These are phyloP conservation scores for Drosophila fulvimacula DNA, from an alignment of 2,888 invertebrate species.

Conservation along the genomic window DNA sequence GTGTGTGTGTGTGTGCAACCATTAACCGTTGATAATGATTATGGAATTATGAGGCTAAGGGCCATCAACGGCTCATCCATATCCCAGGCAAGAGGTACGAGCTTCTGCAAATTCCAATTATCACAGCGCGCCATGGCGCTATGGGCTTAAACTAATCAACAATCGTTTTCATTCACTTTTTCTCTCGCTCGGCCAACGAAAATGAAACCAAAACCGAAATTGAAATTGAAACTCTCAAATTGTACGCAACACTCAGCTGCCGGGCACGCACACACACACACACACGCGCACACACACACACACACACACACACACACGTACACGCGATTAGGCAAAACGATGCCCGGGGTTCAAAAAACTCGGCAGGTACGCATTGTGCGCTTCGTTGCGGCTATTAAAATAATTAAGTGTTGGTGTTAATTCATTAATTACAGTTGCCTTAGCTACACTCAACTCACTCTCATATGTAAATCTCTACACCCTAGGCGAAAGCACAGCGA, in stretches of 20 bases:
- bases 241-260: conserved; percentile 34
- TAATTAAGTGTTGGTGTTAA: conserved; percentile 80
- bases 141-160: conserved; percentile 43
- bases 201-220: conserved; percentile 40
- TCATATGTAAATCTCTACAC: conserved; percentile 19
- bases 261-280: conserved; percentile 17
- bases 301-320: too few relatives aligned
- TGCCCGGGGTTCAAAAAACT: conserved; percentile 65
- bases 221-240: conserved; percentile 8
- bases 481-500: background rate
- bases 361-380: conserved; percentile 33
- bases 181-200: conserved; percentile 38
- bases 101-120: conserved; percentile 76
- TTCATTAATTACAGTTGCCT: conserved; percentile 70
- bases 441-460: conserved; percentile 5
- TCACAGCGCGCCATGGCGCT: conserved; percentile 46
- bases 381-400: conserved; percentile 52
- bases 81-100: conserved; percentile 55
- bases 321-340: conserved; percentile 35
- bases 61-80: conserved; percentile 26
- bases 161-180: conserved; percentile 47
- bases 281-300: background rate
- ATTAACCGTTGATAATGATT: conserved; percentile 62
- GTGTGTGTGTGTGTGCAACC: conserved; percentile 32
- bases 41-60: conserved; percentile 42